Percentiles rank a stretch among this genome's conserved stretches.
phyloP scores from a whole-genome alignment of 2,888 invertebrate species.

The Norana najaformis region DNA sequence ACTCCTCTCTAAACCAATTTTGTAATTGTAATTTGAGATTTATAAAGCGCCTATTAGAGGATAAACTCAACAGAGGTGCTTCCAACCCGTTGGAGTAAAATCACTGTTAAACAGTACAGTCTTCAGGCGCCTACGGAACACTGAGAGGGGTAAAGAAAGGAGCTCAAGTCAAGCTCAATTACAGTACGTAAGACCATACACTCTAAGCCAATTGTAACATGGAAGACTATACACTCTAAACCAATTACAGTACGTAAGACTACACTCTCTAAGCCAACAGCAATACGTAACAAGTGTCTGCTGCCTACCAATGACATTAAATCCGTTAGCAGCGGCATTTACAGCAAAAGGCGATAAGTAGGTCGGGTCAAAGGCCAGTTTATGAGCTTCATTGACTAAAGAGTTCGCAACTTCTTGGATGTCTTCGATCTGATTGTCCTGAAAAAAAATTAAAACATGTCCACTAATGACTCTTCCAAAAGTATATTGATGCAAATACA shows the following conservation, averaged over 20 bases:
- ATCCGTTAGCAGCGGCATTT: slow-evolving; percentile 44
- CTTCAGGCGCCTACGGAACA: no score
- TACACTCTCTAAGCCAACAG: not conserved
- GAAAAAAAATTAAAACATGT: slow-evolving; percentile 30
- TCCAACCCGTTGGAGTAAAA: no score
- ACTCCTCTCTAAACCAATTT: no score
- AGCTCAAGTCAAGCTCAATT: no score
- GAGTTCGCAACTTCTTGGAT: slow-evolving; percentile 89
- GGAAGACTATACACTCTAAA: not conserved
- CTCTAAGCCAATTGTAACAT: no score
- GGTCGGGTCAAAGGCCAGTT: slow-evolving; percentile 84
- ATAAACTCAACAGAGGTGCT: no score
- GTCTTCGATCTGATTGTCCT: slow-evolving; percentile 57
- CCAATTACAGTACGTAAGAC: not conserved
- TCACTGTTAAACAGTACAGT: no score
- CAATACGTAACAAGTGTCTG: not conserved
- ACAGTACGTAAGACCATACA: no score
- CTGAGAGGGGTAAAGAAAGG: no score
- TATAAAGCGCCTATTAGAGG: no score
- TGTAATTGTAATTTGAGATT: no score
- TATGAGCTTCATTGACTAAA: slow-evolving; percentile 91
- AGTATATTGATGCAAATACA: not conserved
- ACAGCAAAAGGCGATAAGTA: slow-evolving; percentile 46
- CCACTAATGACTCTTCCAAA: not conserved
- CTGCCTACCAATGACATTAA: slow-evolving; percentile 37